A percentile compares a stretch with the other conserved stretches of the same genome.
Evolutionary conservation across 2,888 invertebrate genomes (phyloP).

Genomic region (Ramazzottius varieornatus): DNA sequence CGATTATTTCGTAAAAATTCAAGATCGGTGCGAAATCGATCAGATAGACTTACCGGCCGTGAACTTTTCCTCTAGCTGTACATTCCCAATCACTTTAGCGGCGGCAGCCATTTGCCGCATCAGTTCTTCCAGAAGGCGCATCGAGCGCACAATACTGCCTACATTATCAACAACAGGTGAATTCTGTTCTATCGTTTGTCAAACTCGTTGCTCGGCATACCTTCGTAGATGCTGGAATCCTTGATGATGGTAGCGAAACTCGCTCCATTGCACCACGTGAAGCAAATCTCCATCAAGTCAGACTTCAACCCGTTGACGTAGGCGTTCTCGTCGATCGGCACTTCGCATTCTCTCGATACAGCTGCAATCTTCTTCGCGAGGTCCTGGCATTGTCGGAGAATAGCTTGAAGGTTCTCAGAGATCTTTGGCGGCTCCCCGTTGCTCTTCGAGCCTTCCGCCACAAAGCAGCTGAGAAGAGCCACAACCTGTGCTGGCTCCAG

Average conservation of each 20-base stretch:
- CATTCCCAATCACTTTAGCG: constrained; percentile 82
- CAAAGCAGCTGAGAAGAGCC: constrained; percentile 35
- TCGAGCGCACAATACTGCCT: constrained; percentile 61
- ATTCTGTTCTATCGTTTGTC: too few species aligned
- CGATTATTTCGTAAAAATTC: background rate
- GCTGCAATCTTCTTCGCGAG: constrained; percentile 71
- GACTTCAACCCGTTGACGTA: constrained; percentile 80
- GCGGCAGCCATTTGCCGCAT: constrained; percentile 81
- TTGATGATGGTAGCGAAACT: constrained; percentile 69
- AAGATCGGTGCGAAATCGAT: background rate
- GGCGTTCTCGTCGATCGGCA: constrained; percentile 46
- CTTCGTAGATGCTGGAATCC: constrained; percentile 90
- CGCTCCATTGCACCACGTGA: constrained; percentile 79
- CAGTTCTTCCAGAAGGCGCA: constrained; percentile 83
- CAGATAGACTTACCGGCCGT: constrained; percentile 39
- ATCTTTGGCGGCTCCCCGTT: background rate
- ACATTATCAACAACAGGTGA: background rate
- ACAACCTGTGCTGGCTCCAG: constrained; percentile 46
- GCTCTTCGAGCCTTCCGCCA: background rate
- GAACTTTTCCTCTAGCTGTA: constrained; percentile 81
- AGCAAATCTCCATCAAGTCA: constrained; percentile 84
- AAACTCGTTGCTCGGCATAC: too few species aligned
- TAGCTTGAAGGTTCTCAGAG: background rate
- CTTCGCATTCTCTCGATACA: constrained; percentile 35
- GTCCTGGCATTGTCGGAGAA: constrained; percentile 32